Conservation (phyloP, 2,888 invertebrate genomes). For the Homarus gammarus region DNA sequence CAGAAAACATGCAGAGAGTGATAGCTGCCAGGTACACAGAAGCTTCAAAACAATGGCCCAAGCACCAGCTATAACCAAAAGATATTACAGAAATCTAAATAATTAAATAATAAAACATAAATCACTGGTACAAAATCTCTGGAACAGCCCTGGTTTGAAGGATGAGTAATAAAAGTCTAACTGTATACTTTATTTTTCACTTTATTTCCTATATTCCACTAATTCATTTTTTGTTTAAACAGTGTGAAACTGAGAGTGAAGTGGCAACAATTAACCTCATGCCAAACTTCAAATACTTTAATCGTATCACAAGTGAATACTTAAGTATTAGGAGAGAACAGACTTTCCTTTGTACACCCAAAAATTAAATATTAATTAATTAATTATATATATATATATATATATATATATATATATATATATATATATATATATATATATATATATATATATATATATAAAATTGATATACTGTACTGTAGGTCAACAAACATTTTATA, state of each 20-base stretch:
- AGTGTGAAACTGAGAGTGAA: constrained; percentile 54
- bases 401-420: constrained; percentile 32
- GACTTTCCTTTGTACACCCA: constrained; percentile 61
- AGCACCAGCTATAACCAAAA: constrained; percentile 17
- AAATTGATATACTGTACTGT: constrained; percentile 15
- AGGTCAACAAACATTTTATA: constrained; percentile 29
- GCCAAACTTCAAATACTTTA: constrained; percentile 55
- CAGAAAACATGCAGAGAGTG: constrained; percentile 47
- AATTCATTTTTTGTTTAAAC: constrained; percentile 53
- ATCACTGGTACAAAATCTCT: constrained; percentile 41
- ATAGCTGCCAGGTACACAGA: constrained; percentile 36
- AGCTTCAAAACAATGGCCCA: constrained; percentile 1
- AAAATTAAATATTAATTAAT: constrained; percentile 45
- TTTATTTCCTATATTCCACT: constrained; percentile 69
- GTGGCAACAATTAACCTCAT: constrained; percentile 24
- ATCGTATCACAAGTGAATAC: constrained; percentile 61
- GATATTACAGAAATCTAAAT: constrained; percentile 18
- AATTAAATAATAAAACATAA: constrained; percentile 12
- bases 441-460: constrained; percentile 43
- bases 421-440: constrained; percentile 46
- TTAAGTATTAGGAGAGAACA: constrained; percentile 40
- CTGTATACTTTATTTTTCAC: constrained; percentile 26
- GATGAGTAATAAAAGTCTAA: constrained; percentile 61
- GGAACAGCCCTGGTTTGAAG: constrained; percentile 68
- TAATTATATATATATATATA: constrained; percentile 37